Base-by-base conservation (phyloP, 2,888 invertebrate species). In the Polymixis lichenea region DNA sequence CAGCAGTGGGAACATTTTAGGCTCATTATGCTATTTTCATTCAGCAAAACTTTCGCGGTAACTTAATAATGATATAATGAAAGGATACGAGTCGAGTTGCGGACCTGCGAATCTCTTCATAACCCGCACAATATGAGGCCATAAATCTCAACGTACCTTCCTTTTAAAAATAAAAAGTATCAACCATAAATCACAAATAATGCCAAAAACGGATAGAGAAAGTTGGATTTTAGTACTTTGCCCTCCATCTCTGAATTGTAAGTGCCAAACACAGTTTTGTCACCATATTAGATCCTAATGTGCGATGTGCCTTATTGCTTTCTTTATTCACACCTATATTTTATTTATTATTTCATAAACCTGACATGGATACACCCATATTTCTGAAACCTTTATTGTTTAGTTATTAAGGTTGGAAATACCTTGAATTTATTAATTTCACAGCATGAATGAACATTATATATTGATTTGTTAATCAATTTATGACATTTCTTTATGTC, bases 391-490 rank as follows among this genome's bases (percentile, higher is more conserved):
- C 66, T 69, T 74, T 87, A 87, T 74, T 15, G 2, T 46, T 55
- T 0, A 8, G 1, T 2, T 0, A 0, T 49, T 86, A 91, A 88
- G 71, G 87, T 85, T 80, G 32, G 87, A 77, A 80, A 71, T 90
- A 11, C 66, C 7, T 6, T 72, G 55, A 55, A 62, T 13, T 8
- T 74, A 55, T 58, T 51, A n/a, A 73, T 68, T 51, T 72, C 64
- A 75, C 65, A 78, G 73, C 56, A 80, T 82, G 75, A 84, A 84
- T 78, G 77, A 72, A 77, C 85, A 92, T 93, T 92, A 93, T 95
- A 95, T 95, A 95, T 95, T 91, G 94, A 91, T 94, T 94, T 92
- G 95, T 94, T 94, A 95, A 95, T 95, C 94, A 94, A 95, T 95
- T 94, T 95, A 95, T 93, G 91, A 89, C 90, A 90, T 84, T 89